A percentile compares a stretch with the other conserved stretches of the same genome.
These are phyloP conservation scores for Hippolais icterina DNA, from an alignment of 2,113 vertebrate species.

Conservation along the genomic window DNA sequence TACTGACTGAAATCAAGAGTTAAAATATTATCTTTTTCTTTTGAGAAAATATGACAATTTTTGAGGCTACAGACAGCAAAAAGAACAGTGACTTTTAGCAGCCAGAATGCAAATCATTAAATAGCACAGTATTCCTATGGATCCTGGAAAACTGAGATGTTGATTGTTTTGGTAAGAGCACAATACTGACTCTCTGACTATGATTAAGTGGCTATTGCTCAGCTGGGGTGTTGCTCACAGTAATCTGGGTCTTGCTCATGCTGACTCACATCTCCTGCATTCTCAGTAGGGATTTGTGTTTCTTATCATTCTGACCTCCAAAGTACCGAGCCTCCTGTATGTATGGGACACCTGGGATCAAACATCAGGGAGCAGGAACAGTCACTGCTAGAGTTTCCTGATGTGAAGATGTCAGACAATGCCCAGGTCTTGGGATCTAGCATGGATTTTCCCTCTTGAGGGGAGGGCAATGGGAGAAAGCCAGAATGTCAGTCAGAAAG, in stretches of 20 bases:
- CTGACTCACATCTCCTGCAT: slow-evolving; percentile 3
- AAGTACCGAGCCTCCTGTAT: not conserved
- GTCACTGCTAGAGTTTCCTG: not conserved
- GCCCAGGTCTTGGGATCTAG: not conserved
- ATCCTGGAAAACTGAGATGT: not conserved
- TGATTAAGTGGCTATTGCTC: not conserved
- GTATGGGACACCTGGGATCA: slow-evolving; percentile 10
- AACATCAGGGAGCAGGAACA: not conserved
- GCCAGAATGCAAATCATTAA: slow-evolving; percentile 1
- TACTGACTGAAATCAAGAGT: not conserved
- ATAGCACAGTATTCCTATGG: not conserved
- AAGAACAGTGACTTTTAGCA: not conserved
- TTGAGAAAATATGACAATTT: not conserved
- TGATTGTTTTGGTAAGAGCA: not conserved
- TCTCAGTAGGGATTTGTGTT: not conserved
- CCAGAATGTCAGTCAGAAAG: not conserved
- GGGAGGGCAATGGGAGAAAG: not conserved
- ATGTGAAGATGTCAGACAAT: not conserved
- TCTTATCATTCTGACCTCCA: not conserved
- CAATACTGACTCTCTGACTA: not conserved
- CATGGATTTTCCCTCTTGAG: not conserved
- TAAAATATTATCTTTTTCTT: not conserved
- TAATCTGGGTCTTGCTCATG: slow-evolving; percentile 28
- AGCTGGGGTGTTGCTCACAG: not conserved
- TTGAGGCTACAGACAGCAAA: not conserved